Conservation (phyloP, 2,888 invertebrate genomes). For the Drosophila macrospina region DNA sequence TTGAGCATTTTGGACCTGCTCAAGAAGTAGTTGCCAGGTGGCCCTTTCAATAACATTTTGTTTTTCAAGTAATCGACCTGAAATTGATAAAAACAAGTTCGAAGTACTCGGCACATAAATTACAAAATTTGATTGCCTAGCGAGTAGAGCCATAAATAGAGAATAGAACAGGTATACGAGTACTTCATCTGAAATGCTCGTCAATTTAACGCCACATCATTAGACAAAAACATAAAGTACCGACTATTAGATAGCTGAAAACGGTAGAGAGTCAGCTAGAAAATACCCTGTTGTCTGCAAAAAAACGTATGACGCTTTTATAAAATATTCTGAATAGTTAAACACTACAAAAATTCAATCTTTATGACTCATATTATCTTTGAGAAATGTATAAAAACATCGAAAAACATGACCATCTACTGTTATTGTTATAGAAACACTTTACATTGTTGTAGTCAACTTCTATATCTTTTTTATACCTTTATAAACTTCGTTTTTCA, state of each 20-base stretch:
- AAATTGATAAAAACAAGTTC: conserved; percentile 23
- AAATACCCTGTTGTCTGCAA: conserved; percentile 14
- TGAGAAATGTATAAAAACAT: too few species aligned
- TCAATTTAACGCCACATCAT: conserved; percentile 28
- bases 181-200: conserved; percentile 17
- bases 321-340: background rate
- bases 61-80: conserved; percentile 20
- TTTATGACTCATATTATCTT: too few species aligned
- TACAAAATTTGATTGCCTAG: conserved; percentile 8
- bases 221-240: conserved; percentile 2
- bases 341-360: too few species aligned
- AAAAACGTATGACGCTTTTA: background rate
- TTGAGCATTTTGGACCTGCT: conserved; percentile 8
- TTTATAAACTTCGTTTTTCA: too few species aligned
- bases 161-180: conserved; percentile 3
- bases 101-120: conserved; percentile 30
- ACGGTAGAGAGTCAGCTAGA: background rate
- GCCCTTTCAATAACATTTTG: conserved; percentile 8
- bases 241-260: background rate
- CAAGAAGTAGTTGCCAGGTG: conserved; percentile 26
- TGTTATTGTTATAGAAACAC: too few species aligned
- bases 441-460: too few species aligned
- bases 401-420: too few species aligned
- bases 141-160: conserved; percentile 14
- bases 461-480: too few species aligned